These are phyloP conservation scores for Enteromius afrohamiltoni DNA, from an alignment of 2,797 vertebrate species.

Conservation along the genomic window DNA sequence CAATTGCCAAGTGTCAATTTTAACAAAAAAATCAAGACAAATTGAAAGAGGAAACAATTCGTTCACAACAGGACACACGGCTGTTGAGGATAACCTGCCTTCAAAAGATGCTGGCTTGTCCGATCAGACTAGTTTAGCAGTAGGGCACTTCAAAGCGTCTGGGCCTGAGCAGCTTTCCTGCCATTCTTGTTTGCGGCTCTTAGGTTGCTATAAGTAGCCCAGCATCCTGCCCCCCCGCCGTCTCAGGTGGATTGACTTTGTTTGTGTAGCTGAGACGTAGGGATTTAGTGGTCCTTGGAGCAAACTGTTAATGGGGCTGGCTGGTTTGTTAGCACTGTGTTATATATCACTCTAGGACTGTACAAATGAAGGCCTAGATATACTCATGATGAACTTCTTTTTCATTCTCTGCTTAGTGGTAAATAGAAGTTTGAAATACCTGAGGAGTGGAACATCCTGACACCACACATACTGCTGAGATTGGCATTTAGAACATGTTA, in stretches of 20 bases:
- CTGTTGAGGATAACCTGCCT: constrained; percentile 91
- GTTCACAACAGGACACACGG: constrained; percentile 91
- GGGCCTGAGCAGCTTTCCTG: constrained; percentile 85
- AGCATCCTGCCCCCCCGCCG: constrained; percentile 95
- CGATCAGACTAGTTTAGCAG: constrained; percentile 91
- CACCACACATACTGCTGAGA: neutral
- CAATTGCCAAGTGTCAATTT: constrained; percentile 87
- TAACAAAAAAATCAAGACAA: constrained; percentile 80
- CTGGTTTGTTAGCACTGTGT: constrained; percentile 81
- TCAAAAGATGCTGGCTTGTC: constrained; percentile 91
- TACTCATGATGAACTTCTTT: neutral
- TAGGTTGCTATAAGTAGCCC: constrained; percentile 95
- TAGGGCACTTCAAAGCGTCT: constrained; percentile 92
- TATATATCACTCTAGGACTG: constrained; percentile 69
- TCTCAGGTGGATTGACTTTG: constrained; percentile 96
- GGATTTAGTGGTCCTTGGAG: constrained; percentile 76
- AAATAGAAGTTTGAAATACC: neutral
- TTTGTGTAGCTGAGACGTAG: constrained; percentile 85
- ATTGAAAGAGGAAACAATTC: constrained; percentile 97
- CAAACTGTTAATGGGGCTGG: constrained; percentile 77
- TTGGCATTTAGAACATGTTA: neutral
- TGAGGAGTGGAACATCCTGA: constrained; percentile 1
- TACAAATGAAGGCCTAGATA: constrained; percentile 6
- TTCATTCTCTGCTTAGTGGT: constrained; percentile 1
- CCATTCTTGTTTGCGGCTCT: constrained; percentile 94